Evolutionary conservation across 2,113 vertebrate species (phyloP).

Genomic region (Misgurnus anguillicaudatus): DNA sequence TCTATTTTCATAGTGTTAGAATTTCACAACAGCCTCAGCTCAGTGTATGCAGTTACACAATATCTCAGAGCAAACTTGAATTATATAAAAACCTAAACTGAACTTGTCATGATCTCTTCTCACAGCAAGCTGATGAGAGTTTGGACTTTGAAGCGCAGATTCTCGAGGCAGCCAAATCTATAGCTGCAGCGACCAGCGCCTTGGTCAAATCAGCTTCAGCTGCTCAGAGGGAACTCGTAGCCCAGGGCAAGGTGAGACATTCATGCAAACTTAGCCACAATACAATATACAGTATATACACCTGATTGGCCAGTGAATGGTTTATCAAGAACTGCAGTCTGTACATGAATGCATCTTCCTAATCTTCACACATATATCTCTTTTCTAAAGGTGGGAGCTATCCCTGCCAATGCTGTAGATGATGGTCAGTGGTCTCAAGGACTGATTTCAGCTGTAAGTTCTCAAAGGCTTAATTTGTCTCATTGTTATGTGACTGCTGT

Average conservation of each 20-base stretch:
- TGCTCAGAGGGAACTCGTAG: constrained; percentile 96
- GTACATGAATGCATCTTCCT: not conserved
- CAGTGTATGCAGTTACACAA: not conserved
- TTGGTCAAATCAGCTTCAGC: constrained; percentile 98
- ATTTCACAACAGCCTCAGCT: not conserved
- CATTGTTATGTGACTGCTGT: not conserved
- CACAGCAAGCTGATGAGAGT: constrained; percentile 96
- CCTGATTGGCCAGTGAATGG: not conserved
- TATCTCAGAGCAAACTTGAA: not conserved
- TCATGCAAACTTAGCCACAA: constrained; percentile 51
- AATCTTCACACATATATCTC: not conserved
- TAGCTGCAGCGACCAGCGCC: constrained; percentile 96
- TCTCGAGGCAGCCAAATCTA: constrained; percentile 96
- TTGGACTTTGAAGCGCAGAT: constrained; percentile 99
- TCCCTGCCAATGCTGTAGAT: constrained; percentile 92
- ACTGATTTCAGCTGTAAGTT: constrained; percentile 96
- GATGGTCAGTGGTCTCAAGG: constrained; percentile 99
- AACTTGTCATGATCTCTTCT: not conserved
- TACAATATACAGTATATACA: no score
- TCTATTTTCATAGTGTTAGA: no score
- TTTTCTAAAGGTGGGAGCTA: constrained; percentile 87
- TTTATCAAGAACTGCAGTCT: not conserved
- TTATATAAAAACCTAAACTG: not conserved
- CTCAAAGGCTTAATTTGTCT: not conserved
- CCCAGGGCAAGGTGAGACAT: constrained; percentile 90